Conservation (phyloP, 2,113 vertebrate genomes). For the Aptenodytes patagonicus region DNA sequence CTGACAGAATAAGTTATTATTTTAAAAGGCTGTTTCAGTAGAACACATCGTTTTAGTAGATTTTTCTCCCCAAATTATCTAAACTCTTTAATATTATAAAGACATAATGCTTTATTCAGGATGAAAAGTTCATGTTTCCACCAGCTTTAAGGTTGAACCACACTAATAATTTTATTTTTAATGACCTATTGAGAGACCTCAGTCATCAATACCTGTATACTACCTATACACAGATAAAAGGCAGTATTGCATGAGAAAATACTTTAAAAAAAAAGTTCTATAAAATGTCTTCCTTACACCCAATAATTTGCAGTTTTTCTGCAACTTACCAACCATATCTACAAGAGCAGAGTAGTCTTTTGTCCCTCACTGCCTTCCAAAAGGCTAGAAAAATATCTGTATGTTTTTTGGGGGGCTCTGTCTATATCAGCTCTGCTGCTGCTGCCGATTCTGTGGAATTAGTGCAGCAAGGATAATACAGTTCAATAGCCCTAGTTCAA, state of each 20-base stretch:
- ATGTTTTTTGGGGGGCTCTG: not conserved
- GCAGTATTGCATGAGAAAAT: not conserved
- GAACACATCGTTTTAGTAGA: not conserved
- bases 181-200: not conserved
- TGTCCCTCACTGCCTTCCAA: not conserved
- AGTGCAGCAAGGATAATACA: not conserved
- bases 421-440: not conserved
- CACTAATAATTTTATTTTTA: not conserved
- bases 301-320: not conserved
- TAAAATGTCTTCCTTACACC: not conserved
- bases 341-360: not conserved
- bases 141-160: not conserved
- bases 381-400: not conserved
- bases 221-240: not conserved
- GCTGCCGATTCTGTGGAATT: not conserved
- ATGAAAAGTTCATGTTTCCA: not conserved
- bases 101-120: not conserved
- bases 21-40: not conserved
- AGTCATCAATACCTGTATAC: not conserved
- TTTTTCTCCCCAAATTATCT: not conserved
- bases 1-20: not conserved
- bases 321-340: not conserved
- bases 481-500: constrained; percentile 7
- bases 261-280: not conserved
- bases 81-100: not conserved